Conservation (phyloP, 2,797 vertebrate species). For the Sebastes flavidus region DNA sequence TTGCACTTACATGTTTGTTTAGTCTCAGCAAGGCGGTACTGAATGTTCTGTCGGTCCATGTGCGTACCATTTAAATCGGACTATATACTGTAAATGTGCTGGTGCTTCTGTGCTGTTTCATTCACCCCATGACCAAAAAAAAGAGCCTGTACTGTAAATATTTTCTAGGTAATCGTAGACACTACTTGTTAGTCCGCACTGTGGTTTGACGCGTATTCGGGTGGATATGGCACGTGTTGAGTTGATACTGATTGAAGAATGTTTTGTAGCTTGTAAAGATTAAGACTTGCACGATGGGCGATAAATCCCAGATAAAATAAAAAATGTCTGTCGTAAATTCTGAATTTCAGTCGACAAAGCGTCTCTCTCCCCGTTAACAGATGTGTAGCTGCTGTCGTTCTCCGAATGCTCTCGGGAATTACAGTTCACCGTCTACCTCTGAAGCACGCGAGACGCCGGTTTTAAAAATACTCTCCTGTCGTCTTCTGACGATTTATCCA, state of each 20-base stretch:
- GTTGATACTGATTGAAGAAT: constrained; percentile 36
- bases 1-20: constrained; percentile 90
- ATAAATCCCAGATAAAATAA: constrained; percentile 13
- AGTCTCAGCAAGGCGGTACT: constrained; percentile 87
- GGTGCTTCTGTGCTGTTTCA: constrained; percentile 82
- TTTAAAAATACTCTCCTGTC: not conserved
- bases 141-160: constrained; percentile 85
- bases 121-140: constrained; percentile 85
- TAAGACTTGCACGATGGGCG: constrained; percentile 45
- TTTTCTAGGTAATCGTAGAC: constrained; percentile 79
- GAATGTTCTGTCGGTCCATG: constrained; percentile 85
- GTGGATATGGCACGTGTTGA: constrained; percentile 40
- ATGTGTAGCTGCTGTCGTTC: not conserved
- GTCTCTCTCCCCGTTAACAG: not conserved
- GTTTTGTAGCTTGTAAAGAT: constrained; percentile 51
- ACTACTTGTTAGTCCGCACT: constrained; percentile 65
- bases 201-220: constrained; percentile 62
- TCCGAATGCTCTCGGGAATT: constrained; percentile 10
- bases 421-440: not conserved
- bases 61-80: constrained; percentile 85
- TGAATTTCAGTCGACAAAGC: constrained; percentile 8
- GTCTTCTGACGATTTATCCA: not conserved
- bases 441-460: not conserved
- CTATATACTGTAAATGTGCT: constrained; percentile 81
- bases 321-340: constrained; percentile 8